These are phyloP conservation scores for Galerucella nymphaeae DNA, from an alignment of 2,888 invertebrate species.

Conservation along the genomic window DNA sequence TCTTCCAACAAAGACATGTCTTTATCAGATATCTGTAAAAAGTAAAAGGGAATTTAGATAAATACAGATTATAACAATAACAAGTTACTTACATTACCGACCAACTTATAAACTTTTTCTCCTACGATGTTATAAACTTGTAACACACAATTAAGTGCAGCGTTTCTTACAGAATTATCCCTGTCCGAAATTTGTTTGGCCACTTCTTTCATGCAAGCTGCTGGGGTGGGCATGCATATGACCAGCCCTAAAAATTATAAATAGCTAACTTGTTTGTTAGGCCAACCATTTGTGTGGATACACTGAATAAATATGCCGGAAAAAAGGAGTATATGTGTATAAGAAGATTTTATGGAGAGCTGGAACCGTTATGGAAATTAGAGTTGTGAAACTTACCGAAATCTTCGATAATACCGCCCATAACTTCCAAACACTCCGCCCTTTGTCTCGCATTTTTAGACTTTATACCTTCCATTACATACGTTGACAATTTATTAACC, in stretches of 20 bases:
- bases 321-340: too few relatives aligned
- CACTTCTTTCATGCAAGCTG: slow-evolving; percentile 86
- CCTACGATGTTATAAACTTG: slow-evolving; percentile 91
- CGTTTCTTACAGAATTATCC: slow-evolving; percentile 95
- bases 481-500: slow-evolving; percentile 87
- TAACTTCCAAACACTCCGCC: slow-evolving; percentile 94
- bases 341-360: too few relatives aligned
- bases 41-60: background rate
- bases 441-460: slow-evolving; percentile 97
- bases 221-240: slow-evolving; percentile 85
- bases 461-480: slow-evolving; percentile 94
- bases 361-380: too few relatives aligned
- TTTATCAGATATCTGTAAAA: slow-evolving; percentile 85
- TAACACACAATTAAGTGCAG: slow-evolving; percentile 93
- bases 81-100: slow-evolving; percentile 78
- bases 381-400: slow-evolving; percentile 70
- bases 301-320: too few relatives aligned
- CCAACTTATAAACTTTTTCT: slow-evolving; percentile 89
- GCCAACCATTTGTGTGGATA: too few relatives aligned
- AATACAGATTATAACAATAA: background rate
- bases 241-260: slow-evolving; percentile 65
- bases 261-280: too few relatives aligned
- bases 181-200: slow-evolving; percentile 96
- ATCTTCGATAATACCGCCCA: slow-evolving; percentile 85
- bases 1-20: slow-evolving; percentile 95